Evolutionary conservation across 2,797 vertebrate genomes (phyloP).

Genomic region (Ctenopoma kingsleyae): DNA sequence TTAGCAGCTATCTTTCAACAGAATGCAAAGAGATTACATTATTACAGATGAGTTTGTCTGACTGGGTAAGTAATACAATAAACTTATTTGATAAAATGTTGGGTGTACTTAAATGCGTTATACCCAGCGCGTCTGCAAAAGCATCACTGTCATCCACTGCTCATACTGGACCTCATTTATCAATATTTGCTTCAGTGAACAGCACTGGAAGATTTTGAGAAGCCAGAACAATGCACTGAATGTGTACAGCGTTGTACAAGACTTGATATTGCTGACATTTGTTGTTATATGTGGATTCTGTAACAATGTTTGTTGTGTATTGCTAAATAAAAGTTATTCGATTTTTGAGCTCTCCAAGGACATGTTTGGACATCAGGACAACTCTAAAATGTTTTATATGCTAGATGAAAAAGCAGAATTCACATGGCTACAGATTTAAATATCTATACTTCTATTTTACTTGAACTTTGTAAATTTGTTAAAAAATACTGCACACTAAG

Average conservation of each 20-base stretch:
- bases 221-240: constrained; percentile 27
- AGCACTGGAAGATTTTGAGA: constrained; percentile 23
- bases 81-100: constrained; percentile 74
- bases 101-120: constrained; percentile 66
- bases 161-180: constrained; percentile 67
- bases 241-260: constrained; percentile 22
- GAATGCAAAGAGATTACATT: constrained; percentile 71
- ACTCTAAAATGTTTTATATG: constrained; percentile 13
- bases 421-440: constrained; percentile 27
- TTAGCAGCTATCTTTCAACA: constrained; percentile 77
- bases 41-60: constrained; percentile 77
- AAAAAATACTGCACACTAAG: background rate
- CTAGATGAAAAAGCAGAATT: constrained; percentile 17
- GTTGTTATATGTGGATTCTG: constrained; percentile 22
- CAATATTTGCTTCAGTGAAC: constrained; percentile 59
- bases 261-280: constrained; percentile 4
- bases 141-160: constrained; percentile 65
- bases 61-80: constrained; percentile 77
- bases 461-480: constrained; percentile 3
- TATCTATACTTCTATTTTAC: background rate
- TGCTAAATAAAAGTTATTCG: constrained; percentile 16
- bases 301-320: background rate
- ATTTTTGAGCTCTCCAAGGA: background rate
- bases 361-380: constrained; percentile 6
- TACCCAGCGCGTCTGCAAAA: constrained; percentile 47